Evolutionary conservation across 2,113 vertebrate species (phyloP).

Genomic region (Pelobates fuscus): DNA sequence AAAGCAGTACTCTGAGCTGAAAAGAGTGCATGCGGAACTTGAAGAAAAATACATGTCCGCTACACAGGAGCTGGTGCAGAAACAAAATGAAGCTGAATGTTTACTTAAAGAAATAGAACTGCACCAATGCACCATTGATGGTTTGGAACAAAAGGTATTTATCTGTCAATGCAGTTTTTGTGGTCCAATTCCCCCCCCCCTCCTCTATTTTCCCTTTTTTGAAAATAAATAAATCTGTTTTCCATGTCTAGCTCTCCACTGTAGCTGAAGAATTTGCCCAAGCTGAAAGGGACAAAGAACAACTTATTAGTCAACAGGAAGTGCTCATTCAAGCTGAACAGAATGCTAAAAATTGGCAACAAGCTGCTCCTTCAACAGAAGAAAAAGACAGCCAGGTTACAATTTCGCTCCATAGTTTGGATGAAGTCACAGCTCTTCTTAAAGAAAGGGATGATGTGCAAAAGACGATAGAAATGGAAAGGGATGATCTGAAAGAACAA

Average conservation of each 20-base stretch:
- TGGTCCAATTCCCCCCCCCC: no score
- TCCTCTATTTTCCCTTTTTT: no score
- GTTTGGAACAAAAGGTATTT: conserved; percentile 62
- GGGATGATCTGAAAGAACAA: conserved; percentile 65
- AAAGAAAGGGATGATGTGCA: conserved; percentile 60
- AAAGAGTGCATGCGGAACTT: conserved; percentile 54
- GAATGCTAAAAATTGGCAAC: background rate
- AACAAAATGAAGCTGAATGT: conserved; percentile 57
- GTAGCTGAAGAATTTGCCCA: conserved; percentile 62
- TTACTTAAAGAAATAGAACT: conserved; percentile 56
- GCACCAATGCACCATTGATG: conserved; percentile 52
- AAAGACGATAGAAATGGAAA: conserved; percentile 59
- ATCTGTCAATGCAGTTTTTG: background rate
- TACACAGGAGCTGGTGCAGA: conserved; percentile 58
- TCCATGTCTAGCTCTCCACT: conserved; percentile 55
- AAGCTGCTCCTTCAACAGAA: background rate
- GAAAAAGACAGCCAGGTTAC: background rate
- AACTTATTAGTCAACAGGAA: conserved; percentile 56
- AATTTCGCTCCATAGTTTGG: background rate
- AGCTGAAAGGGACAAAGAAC: conserved; percentile 57
- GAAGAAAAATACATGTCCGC: conserved; percentile 52
- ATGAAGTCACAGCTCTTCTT: conserved; percentile 54
- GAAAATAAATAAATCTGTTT: no score
- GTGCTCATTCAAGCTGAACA: no score
- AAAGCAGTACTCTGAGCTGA: conserved; percentile 59